Conservation (phyloP, 2,797 vertebrate species). For the Periophthalmus magnuspinnatus region DNA sequence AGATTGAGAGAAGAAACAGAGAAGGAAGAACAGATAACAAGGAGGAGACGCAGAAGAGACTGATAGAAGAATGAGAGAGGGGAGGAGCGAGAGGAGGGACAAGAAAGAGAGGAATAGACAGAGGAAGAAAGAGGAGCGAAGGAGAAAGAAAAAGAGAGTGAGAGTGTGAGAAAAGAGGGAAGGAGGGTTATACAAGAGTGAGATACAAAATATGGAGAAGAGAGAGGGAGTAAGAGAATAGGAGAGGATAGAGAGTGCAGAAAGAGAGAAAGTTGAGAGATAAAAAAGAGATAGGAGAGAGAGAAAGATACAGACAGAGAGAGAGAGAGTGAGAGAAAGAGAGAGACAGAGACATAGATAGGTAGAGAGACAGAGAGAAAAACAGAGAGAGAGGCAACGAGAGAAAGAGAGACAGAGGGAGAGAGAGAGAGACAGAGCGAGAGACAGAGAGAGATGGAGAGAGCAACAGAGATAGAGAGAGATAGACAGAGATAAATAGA, state of each 20-base stretch:
- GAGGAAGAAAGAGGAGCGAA: too few species aligned
- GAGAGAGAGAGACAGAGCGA: too few species aligned
- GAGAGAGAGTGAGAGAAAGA: too few species aligned
- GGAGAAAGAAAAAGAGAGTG: too few species aligned
- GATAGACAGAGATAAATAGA: too few species aligned
- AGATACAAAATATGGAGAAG: conserved; percentile 17
- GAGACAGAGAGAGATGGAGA: too few species aligned
- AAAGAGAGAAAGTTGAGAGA: neutral
- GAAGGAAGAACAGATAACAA: conserved; percentile 16
- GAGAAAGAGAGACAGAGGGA: too few species aligned
- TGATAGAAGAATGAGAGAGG: too few species aligned
- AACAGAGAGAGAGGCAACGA: too few species aligned
- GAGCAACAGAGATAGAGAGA: too few species aligned
- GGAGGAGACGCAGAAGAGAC: too few species aligned
- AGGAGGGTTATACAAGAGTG: too few species aligned
- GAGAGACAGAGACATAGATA: neutral
- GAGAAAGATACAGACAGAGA: conserved; percentile 22
- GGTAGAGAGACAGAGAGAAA: conserved; percentile 57
- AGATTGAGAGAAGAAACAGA: conserved; percentile 26
- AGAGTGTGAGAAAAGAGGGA: neutral
- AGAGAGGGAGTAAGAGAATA: conserved; percentile 21
- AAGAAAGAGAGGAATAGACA: conserved; percentile 19
- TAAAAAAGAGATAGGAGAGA: conserved; percentile 26
- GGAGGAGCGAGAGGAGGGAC: conserved; percentile 6
- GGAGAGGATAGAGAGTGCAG: neutral